Evolutionary conservation across 2,888 invertebrate genomes (phyloP), one percentile per base, ranked within the genome.

Genomic region (Serripes groenlandicus): DNA sequence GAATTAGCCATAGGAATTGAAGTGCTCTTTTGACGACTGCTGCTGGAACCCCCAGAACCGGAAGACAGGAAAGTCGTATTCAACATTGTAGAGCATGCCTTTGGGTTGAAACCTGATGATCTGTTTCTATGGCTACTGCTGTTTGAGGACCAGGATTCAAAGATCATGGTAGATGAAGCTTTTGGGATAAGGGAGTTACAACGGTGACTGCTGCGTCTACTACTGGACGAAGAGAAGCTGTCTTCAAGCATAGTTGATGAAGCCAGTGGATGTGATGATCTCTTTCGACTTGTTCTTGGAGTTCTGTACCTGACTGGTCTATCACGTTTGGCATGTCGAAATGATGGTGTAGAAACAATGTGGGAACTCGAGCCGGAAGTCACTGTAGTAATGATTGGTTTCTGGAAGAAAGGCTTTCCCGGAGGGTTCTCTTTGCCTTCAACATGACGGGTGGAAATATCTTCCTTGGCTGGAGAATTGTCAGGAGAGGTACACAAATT

Each of bases 151-250:
- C 80, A 83, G 18, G 90, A 86, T n/a, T 91, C 90, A 30, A 84
- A 84, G 60, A 91, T 90, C 85, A 91, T 81, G 32, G 91, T 92
- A 4, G 92, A 92, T 5, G 91, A 92, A 26, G 91, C 91, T 28
- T 88, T 79, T 18, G 91, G 91, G 37, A 90, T 86, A 32, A 89
- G 89, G 73, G 86, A 87, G 56, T 80, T 85, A 32, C 87, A 78
- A 32, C 84, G 79, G 62, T 82, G 83, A 79, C 87, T 87, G 75
- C 86, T 83, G 42, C 85, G 88, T 30, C 87, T 81, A 70, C 83
- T 85, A 30, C 86, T 81, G n/a, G 88, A 87, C 7, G 87, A 88
- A 26, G 89, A 87, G 68, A 88, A 89, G 30, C 87, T 83, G 37
- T 90, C 89, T 26, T 89, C 87, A 37, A 91, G 89, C 85, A 91